phyloP scores from a whole-genome alignment of 2,113 vertebrate species.

The Xenopus tropicalis region UCB_Xtro_10.0 CM004451.2:37645001-37645500 shows the following conservation, averaged over 20 bases:
- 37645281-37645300: slow-evolving; percentile 55
- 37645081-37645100: not conserved
- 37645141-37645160: not conserved
- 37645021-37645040: too few species aligned
- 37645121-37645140: not conserved
- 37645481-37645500: too few species aligned
- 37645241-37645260: slow-evolving; percentile 16
- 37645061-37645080: not conserved
- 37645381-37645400: slow-evolving; percentile 92
- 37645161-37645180: not conserved
- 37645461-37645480: too few species aligned
- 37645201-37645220: too few species aligned
- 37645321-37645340: slow-evolving; percentile 99
- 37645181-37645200: not conserved
- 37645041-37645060: too few species aligned
- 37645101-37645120: not conserved
- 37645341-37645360: slow-evolving; percentile 94
- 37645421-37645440: slow-evolving; percentile 93
- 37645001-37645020: too few species aligned
- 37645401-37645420: slow-evolving; percentile 88
- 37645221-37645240: slow-evolving; percentile 18
- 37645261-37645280: slow-evolving; percentile 47
- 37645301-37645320: slow-evolving; percentile 72
- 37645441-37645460: too few species aligned
- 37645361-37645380: slow-evolving; percentile 92